Evolutionary conservation across 2,797 vertebrate species (phyloP), one percentile per base, ranked within the genome.

Genomic region (Sebastes kiyomatsui): DNA sequence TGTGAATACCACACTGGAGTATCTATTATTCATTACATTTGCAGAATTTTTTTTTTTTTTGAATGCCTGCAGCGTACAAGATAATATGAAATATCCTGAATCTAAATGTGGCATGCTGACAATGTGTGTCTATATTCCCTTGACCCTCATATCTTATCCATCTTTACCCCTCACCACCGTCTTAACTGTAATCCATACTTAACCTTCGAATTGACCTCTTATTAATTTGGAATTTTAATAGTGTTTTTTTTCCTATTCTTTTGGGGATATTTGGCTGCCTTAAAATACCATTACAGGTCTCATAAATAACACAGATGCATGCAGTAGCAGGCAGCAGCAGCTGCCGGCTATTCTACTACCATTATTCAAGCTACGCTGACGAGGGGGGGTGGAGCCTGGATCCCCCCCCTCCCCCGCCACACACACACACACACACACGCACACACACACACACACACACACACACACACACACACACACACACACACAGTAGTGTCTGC

Each of bases 291-390:
- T 73, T n/a, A 27, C 8, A 56, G 35, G 14, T 71, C 42, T 82
- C 67, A 78, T 82, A 68, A 88, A 86, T 88, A 80, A 76, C 72
- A 72, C 62, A 86, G 72, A 89, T 76, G 67, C 32, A 83, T 54
- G 78, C 80, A 67, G 81, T n/a, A 76, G 84, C 80, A 85, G 73
- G 83, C 87, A 84, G 77, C 87, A 84, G 77, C 80, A 67, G 91
- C 75, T 84, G 80, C 87, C 22, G 70, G 90, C 91, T 83, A 91
- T 92, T 94, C 94, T 72, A 67, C 88, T 92, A 90, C 93, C 88
- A 91, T 94, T 90, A 90, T 91, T 92, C 82, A 81, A 86, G 90
- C 87, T 90, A 72, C 75, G 86, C 87, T 94, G 92, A 93, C 83
- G 75, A 67, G 84, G 86, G 90, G 85, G 90, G 89, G 89, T 49